Evolutionary conservation across 2,113 vertebrate species (phyloP).

Genomic region (Microtus pennsylvanicus): DNA sequence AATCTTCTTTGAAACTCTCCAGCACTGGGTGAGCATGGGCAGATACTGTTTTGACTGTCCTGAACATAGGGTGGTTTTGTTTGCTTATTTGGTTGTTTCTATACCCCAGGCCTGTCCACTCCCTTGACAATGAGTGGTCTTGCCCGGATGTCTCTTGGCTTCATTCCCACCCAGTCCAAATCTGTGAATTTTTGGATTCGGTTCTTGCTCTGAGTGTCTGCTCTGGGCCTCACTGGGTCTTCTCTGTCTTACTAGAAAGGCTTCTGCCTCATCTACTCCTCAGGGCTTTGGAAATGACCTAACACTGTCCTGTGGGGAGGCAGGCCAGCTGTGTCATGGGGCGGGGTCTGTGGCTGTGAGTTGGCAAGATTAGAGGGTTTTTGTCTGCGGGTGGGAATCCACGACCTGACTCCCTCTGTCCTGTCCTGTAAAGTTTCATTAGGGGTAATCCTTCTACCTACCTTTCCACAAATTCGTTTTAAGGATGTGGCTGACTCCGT

Average conservation of each 20-base stretch:
- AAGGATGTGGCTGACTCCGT: conserved; percentile 7
- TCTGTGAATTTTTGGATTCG: neutral
- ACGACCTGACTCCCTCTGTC: neutral
- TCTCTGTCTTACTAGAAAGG: neutral
- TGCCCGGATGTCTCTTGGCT: neutral
- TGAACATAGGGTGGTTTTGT: neutral
- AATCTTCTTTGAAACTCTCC: conserved; percentile 12
- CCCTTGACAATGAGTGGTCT: neutral
- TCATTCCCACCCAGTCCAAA: neutral
- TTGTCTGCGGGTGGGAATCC: conserved; percentile 67
- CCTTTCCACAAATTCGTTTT: conserved; percentile 33
- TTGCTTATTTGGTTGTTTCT: neutral
- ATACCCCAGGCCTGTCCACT: neutral
- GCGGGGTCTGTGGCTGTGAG: conserved; percentile 42
- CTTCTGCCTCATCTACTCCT: neutral
- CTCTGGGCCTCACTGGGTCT: neutral
- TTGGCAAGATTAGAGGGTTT: conserved; percentile 60
- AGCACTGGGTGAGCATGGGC: neutral
- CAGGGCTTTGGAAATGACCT: conserved; percentile 16
- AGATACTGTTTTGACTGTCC: conserved; percentile 38
- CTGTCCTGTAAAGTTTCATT: conserved; percentile 39
- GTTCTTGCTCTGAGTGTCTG: conserved; percentile 1
- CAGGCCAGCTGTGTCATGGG: neutral
- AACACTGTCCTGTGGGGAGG: neutral
- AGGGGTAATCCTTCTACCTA: conserved; percentile 21